Conservation (phyloP, 2,888 invertebrate species). For the Noctua janthe region DNA sequence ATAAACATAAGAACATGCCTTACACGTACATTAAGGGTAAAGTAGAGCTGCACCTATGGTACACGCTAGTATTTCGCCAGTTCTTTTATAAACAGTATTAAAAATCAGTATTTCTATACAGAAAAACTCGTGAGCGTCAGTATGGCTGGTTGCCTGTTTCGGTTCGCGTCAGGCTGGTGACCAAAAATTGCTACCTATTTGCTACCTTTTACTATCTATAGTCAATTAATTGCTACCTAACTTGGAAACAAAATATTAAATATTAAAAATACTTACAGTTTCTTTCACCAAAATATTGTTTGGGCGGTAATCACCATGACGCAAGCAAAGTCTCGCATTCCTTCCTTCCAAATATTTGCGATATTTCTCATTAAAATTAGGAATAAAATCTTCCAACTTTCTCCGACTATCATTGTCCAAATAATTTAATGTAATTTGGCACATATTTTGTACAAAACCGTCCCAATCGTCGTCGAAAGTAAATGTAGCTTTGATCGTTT, state of each 20-base stretch:
- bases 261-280: constrained; percentile 65
- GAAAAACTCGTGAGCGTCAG: neutral
- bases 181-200: no score
- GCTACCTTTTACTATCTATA: no score
- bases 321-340: constrained; percentile 63
- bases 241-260: neutral
- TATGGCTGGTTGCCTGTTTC: no score
- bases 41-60: neutral
- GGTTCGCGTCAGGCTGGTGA: no score
- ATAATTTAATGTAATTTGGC: constrained; percentile 55
- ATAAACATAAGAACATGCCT: neutral
- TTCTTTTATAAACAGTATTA: no score
- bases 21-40: neutral
- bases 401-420: constrained; percentile 63
- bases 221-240: no score
- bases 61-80: neutral
- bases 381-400: constrained; percentile 63
- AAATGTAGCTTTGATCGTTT: constrained; percentile 59
- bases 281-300: constrained; percentile 72
- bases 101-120: neutral
- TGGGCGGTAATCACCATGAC: constrained; percentile 73
- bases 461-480: constrained; percentile 61
- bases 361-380: constrained; percentile 62
- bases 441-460: constrained; percentile 64
- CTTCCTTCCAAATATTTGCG: constrained; percentile 61